Evolutionary conservation across 2,797 vertebrate genomes (phyloP).

Genomic region (Thaleichthys pacificus): DNA sequence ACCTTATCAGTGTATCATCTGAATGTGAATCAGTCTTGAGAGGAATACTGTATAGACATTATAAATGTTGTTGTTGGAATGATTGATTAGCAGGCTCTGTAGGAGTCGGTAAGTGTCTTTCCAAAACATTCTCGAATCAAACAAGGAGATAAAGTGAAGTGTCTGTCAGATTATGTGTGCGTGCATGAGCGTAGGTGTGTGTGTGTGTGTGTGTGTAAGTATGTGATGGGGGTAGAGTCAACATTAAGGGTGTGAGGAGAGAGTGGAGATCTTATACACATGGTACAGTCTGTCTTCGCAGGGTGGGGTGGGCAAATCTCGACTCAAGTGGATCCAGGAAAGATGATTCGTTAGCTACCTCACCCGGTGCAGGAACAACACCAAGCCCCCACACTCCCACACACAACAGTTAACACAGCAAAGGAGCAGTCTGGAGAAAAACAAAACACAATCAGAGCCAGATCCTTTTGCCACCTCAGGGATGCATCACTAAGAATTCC

Average conservation of each 20-base stretch:
- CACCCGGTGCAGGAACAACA: conserved; percentile 18
- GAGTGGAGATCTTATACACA: conserved; percentile 22
- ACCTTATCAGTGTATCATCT: neutral
- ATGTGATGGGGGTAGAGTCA: neutral
- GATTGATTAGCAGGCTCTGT: neutral
- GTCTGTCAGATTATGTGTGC: neutral
- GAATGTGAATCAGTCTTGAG: neutral
- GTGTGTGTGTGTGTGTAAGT: neutral
- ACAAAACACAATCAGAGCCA: conserved; percentile 25
- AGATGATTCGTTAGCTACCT: conserved; percentile 40
- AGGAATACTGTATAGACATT: neutral
- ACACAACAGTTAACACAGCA: neutral
- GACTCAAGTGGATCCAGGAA: conserved; percentile 24
- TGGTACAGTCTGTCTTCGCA: conserved; percentile 17
- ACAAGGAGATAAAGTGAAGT: neutral
- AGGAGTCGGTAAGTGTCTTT: neutral
- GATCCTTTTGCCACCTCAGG: conserved; percentile 11
- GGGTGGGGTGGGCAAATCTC: conserved; percentile 34
- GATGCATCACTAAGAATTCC: neutral
- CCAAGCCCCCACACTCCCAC: conserved; percentile 4
- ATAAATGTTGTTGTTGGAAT: neutral
- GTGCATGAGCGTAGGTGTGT: neutral
- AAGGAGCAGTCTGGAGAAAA: neutral
- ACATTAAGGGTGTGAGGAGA: neutral
- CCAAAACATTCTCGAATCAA: neutral